These are phyloP conservation scores for Porphyrio hochstetteri DNA, from an alignment of 2,113 vertebrate genomes.

Conservation along the genomic window DNA sequence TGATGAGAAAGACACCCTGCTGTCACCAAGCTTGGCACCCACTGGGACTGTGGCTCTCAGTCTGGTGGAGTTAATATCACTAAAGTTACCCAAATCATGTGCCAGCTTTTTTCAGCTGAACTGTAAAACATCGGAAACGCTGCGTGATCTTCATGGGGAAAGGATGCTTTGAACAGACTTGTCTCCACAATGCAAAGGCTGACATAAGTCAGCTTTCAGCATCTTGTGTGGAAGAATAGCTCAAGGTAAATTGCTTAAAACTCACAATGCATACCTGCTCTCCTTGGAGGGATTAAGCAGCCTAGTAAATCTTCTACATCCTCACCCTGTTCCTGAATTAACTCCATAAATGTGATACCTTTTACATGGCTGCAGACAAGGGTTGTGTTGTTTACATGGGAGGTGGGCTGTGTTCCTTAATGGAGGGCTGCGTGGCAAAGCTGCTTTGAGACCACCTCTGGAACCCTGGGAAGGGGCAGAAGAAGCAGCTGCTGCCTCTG, in stretches of 20 bases:
- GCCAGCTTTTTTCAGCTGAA: background rate
- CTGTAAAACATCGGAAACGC: background rate
- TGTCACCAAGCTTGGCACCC: background rate
- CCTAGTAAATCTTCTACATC: background rate
- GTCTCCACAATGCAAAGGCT: background rate
- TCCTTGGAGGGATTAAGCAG: background rate
- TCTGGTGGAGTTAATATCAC: background rate
- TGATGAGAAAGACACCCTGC: background rate
- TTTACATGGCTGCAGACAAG: background rate
- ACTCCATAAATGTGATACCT: background rate
- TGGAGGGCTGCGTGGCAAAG: background rate
- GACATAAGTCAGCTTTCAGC: background rate
- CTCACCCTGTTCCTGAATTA: background rate
- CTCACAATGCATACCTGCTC: background rate
- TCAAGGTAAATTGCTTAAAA: background rate
- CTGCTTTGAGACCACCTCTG: background rate
- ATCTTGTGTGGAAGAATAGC: background rate
- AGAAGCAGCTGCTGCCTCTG: background rate
- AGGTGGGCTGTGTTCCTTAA: background rate
- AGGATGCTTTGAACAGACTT: background rate
- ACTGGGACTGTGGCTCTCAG: accelerated
- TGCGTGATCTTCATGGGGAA: background rate
- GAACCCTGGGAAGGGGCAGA: background rate
- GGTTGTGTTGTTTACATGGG: background rate
- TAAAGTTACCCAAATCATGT: background rate